Percentiles rank a stretch among this genome's conserved stretches.
These are phyloP conservation scores for Rhagoletis zephyria DNA, from an alignment of 1,140 invertebrate genomes.

Conservation along the genomic window DNA sequence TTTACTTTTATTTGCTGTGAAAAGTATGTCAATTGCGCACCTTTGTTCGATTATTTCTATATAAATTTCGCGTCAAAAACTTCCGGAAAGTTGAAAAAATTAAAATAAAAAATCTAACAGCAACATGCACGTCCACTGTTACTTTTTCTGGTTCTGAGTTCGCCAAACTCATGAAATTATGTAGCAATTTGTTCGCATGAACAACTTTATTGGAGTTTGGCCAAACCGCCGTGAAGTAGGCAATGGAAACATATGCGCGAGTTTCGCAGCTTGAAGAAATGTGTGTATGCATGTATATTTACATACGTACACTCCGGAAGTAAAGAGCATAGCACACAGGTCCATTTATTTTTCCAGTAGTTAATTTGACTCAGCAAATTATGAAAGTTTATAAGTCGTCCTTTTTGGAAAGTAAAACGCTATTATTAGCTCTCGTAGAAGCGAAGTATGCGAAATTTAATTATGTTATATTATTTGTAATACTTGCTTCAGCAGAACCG, in stretches of 20 bases:
- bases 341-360: too few relatives aligned
- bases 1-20: not conserved
- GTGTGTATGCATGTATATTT: not conserved
- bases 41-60: slow-evolving; percentile 21
- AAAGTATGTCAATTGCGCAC: slow-evolving; percentile 10
- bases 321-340: not conserved
- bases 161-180: slow-evolving; percentile 20
- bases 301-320: not conserved
- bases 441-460: too few relatives aligned
- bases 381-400: too few relatives aligned
- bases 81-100: not conserved
- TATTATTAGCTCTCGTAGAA: too few relatives aligned
- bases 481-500: too few relatives aligned
- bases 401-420: too few relatives aligned
- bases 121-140: not conserved
- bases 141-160: not conserved
- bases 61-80: slow-evolving; percentile 2
- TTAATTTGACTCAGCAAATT: too few relatives aligned
- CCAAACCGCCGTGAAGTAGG: slow-evolving; percentile 37
- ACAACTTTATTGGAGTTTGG: slow-evolving; percentile 39
- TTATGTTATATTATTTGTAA: too few relatives aligned
- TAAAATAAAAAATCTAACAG: not conserved
- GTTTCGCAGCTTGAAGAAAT: not conserved
- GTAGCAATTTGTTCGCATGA: slow-evolving; percentile 36
- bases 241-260: slow-evolving; percentile 11